Evolutionary conservation across 92 coral and sea anemone species (phyloP).

Genomic region (Parazoanthus darwini): DNA sequence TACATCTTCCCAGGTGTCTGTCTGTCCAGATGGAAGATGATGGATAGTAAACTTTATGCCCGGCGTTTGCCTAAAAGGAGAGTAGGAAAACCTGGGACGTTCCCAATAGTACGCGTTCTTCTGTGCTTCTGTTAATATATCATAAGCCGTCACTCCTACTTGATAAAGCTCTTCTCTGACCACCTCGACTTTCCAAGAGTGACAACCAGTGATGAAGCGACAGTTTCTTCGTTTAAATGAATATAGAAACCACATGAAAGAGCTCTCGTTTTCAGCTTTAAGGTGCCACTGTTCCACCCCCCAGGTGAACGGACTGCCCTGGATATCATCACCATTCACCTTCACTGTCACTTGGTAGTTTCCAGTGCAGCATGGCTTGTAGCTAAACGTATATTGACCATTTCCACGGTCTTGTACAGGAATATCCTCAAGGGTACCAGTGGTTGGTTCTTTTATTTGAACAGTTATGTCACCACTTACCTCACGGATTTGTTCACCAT

Average conservation of each 20-base stretch:
- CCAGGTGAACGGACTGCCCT: constrained; percentile 2
- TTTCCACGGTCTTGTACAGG: background rate
- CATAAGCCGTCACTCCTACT: background rate
- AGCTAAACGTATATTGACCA: constrained; percentile 17
- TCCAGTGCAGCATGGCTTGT: background rate
- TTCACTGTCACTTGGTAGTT: too few species aligned
- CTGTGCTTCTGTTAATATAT: background rate
- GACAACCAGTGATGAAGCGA: background rate
- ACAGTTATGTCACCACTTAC: background rate
- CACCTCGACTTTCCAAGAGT: background rate
- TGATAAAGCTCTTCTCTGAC: background rate
- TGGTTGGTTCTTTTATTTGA: background rate
- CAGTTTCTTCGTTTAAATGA: too few species aligned
- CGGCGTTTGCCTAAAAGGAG: too few species aligned
- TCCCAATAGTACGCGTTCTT: background rate
- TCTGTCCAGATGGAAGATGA: background rate
- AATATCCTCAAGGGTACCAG: background rate
- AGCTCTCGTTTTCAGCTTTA: too few species aligned
- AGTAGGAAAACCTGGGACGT: too few species aligned
- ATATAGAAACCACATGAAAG: too few species aligned
- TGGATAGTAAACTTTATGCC: background rate
- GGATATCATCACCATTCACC: too few species aligned
- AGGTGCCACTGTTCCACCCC: background rate
- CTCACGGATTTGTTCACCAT: background rate
- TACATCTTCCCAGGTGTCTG: background rate